A percentile compares a stretch with the other conserved stretches of the same genome.
phyloP scores from a whole-genome alignment of 92 coral and sea anemone genomes.

The Epizoanthus ramosus region DNA sequence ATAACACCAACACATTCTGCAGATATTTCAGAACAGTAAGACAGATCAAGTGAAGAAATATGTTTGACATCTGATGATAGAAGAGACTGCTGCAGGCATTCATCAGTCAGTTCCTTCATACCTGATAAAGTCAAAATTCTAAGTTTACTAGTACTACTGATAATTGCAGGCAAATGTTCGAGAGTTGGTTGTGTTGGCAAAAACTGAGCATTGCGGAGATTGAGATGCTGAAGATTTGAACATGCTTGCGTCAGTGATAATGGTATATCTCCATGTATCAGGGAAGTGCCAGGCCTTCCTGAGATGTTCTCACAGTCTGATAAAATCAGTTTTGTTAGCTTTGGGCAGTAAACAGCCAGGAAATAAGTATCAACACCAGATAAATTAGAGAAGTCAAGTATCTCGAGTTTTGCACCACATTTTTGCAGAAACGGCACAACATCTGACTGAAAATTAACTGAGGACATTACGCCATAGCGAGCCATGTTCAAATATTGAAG shows the following conservation, averaged over 20 bases:
- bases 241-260: conserved; percentile 63
- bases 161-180: conserved; percentile 60
- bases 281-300: conserved; percentile 35
- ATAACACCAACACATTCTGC: conserved; percentile 47
- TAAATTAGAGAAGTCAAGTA: conserved; percentile 52
- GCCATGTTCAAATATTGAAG: conserved; percentile 58
- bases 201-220: conserved; percentile 63
- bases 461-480: conserved; percentile 17
- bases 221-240: conserved; percentile 50
- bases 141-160: conserved; percentile 41
- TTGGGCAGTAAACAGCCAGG: conserved; percentile 55
- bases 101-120: conserved; percentile 51
- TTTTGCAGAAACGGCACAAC: conserved; percentile 56
- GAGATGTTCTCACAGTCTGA: conserved; percentile 58
- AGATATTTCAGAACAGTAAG: conserved; percentile 57
- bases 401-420: conserved; percentile 52
- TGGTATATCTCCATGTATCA: not conserved
- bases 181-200: conserved; percentile 37
- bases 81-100: conserved; percentile 39
- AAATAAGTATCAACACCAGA: conserved; percentile 49
- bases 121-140: conserved; percentile 58
- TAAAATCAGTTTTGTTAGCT: conserved; percentile 49
- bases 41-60: conserved; percentile 57
- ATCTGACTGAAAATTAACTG: conserved; percentile 46
- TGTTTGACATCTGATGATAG: conserved; percentile 36